phyloP scores from a whole-genome alignment of 2,888 invertebrate species.

The Allophyes oxyacanthae region DNA sequence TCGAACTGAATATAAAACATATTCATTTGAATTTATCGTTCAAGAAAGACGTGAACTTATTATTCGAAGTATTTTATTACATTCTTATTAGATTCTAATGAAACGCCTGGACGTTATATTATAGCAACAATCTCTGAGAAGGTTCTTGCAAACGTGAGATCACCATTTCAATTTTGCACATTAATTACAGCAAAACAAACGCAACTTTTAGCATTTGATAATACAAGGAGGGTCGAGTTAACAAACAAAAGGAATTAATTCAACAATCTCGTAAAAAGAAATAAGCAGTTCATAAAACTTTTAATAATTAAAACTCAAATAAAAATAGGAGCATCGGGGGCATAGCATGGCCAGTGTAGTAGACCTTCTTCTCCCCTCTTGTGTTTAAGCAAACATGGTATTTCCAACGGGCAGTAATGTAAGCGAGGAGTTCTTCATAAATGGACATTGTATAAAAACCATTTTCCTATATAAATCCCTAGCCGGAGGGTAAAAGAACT shows the following conservation, averaged over 20 bases:
- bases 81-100: slow-evolving; percentile 5
- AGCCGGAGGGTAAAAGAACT: slow-evolving; percentile 78
- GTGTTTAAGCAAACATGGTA: slow-evolving; percentile 21
- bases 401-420: slow-evolving; percentile 34
- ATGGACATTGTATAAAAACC: slow-evolving; percentile 65
- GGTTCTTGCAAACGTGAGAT: slow-evolving; percentile 21
- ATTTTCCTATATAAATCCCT: slow-evolving; percentile 75
- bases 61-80: slow-evolving; percentile 46
- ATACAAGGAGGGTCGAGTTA: slow-evolving; percentile 71
- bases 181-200: slow-evolving; percentile 55
- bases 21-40: slow-evolving; percentile 60
- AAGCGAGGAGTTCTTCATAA: slow-evolving; percentile 61
- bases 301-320: slow-evolving; percentile 88
- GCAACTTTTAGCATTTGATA: slow-evolving; percentile 67
- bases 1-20: slow-evolving; percentile 69
- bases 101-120: slow-evolving; percentile 40
- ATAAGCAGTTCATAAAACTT: slow-evolving; percentile 89
- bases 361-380: slow-evolving; percentile 53
- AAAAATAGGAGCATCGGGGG: slow-evolving; percentile 80
- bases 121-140: slow-evolving; percentile 41
- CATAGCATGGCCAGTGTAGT: slow-evolving; percentile 61
- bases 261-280: slow-evolving; percentile 87
- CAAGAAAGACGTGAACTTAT: slow-evolving; percentile 58
- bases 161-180: slow-evolving; percentile 36
- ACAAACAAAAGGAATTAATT: slow-evolving; percentile 88